Evolutionary conservation across 2,113 vertebrate species (phyloP).

Genomic region (Gila orcuttii): DNA sequence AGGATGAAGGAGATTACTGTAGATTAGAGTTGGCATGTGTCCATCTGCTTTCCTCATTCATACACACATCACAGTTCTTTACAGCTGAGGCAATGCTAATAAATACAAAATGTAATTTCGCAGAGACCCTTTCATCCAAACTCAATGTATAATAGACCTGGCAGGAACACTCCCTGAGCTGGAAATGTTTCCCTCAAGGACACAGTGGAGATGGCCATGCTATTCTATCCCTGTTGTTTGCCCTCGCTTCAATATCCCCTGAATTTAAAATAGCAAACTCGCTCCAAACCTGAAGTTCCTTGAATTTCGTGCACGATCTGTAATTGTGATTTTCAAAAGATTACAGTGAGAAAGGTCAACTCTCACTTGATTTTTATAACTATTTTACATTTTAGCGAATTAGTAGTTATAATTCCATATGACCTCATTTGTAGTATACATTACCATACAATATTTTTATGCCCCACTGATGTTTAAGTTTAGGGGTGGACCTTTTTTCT

Average conservation of each 20-base stretch:
- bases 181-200: conserved; percentile 27
- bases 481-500: no score
- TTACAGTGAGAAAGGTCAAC: neutral
- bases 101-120: conserved; percentile 23
- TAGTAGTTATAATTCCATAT: neutral
- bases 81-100: conserved; percentile 20
- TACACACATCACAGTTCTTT: neutral
- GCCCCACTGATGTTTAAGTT: no score
- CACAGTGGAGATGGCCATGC: conserved; percentile 6
- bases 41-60: conserved; percentile 36
- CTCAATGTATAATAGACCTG: neutral
- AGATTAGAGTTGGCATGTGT: conserved; percentile 42
- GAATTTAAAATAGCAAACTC: neutral
- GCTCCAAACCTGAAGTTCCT: neutral
- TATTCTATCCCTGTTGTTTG: neutral
- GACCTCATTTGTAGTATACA: neutral
- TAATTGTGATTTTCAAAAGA: neutral
- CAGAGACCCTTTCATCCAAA: neutral
- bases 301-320: neutral
- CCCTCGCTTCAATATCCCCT: neutral
- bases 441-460: no score
- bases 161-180: neutral
- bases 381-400: neutral
- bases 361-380: neutral
- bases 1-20: conserved; percentile 32